Evolutionary conservation across 2,888 invertebrate species (phyloP), one percentile per base, ranked within the genome.

Genomic region (Tineola bisselliella): DNA sequence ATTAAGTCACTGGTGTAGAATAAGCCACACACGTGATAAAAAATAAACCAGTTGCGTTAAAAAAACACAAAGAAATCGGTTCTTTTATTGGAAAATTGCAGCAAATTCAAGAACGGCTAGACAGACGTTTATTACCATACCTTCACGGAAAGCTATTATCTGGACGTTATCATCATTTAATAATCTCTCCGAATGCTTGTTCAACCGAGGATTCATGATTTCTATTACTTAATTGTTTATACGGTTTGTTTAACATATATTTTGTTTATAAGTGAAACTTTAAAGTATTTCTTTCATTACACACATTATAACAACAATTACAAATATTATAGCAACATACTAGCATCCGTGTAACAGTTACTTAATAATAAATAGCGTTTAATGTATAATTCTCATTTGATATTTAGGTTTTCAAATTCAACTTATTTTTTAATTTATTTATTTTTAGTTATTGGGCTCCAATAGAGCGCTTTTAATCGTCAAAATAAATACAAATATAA

Each of bases 121-220:
- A 48, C 48, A 8, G 48, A n/a, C 48, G 15, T 17, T 25, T 25
- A 48, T 48, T 48, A 48, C 48, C 48, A 48, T 48, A 48, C 48
- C 48, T 17, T 48, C 48, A 48, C 48, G 48, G 48, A 48, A 13
- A 48, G 48, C 48, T 48, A 48, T 48, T 48, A 48, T 15, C 48
- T 48, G 2, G 15, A 17, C n/a, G 48, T 15, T 48, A 48, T 48
- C 48, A 48, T 25, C 25, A 6, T 25, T 25, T 2, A 15, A 48
- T 10, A 6, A 48, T 48, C 48, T n/a, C 13, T 10, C 48, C 48
- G 48, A 15, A 3, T 48, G 48, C 48, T 48, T 10, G 48, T 17
- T 48, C 48, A 48, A 15, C 4, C 48, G 17, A 48, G 43, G 3
- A 48, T 10, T 48, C 48, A 15, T 48, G 48, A 48, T 48, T 48